phyloP scores from a whole-genome alignment of 2,797 vertebrate genomes.

The Columba guinea region DNA sequence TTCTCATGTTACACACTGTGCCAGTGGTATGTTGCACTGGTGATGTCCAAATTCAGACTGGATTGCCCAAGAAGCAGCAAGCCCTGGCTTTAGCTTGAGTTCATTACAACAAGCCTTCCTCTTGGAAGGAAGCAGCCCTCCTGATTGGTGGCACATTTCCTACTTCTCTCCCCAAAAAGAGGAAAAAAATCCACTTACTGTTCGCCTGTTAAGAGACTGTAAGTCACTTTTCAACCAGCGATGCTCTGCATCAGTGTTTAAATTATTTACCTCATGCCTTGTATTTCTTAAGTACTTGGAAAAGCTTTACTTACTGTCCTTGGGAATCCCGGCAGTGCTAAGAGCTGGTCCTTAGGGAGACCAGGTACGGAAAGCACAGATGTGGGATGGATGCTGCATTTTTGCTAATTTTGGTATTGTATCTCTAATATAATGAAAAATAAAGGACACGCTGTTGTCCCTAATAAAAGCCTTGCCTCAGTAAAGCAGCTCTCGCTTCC shows the following conservation, averaged over 20 bases:
- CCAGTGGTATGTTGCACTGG: neutral
- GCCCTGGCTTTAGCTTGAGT: neutral
- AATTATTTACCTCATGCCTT: constrained; percentile 10
- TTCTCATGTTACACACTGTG: neutral
- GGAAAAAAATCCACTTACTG: neutral
- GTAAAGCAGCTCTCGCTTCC: neutral
- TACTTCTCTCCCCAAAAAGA: neutral
- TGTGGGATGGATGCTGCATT: neutral
- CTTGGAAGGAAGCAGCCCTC: neutral
- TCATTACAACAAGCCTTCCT: neutral
- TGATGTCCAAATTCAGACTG: neutral
- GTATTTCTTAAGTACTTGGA: neutral
- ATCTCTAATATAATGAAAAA: neutral
- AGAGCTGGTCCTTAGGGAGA: neutral
- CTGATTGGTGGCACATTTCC: neutral
- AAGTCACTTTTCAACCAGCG: neutral
- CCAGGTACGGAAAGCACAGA: neutral
- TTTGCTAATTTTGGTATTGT: neutral
- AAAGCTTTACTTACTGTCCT: neutral
- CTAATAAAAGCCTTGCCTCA: neutral
- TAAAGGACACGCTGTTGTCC: neutral
- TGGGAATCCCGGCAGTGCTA: neutral
- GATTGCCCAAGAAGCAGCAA: neutral
- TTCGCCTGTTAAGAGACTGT: neutral
- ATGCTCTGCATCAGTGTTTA: neutral